phyloP scores from a whole-genome alignment of 2,113 vertebrate species.

The Phaethornis superciliosus region DNA sequence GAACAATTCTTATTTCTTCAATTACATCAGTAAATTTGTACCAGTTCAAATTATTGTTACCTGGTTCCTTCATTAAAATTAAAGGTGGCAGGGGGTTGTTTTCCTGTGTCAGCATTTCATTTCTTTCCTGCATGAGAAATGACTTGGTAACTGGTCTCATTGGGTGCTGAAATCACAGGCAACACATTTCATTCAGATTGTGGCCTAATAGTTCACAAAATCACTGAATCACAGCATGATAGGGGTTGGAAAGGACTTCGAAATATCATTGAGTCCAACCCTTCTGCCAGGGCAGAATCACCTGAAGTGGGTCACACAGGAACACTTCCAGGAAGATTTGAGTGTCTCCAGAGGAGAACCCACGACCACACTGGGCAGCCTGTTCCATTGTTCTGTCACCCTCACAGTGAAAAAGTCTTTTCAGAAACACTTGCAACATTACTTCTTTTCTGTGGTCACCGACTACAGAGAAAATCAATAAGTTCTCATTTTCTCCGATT shows the following conservation, averaged over 20 bases:
- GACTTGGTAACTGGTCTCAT: constrained; percentile 4
- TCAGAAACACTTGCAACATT: not conserved
- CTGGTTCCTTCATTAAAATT: not conserved
- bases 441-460: not conserved
- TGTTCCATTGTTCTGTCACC: too few relatives aligned
- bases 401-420: too few relatives aligned
- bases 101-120: not conserved
- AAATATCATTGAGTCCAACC: too few relatives aligned
- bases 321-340: too few relatives aligned
- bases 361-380: too few relatives aligned
- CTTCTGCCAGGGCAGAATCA: too few relatives aligned
- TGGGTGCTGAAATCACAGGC: not conserved
- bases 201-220: not conserved
- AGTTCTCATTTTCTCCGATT: not conserved
- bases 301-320: too few relatives aligned
- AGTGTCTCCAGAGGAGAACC: too few relatives aligned
- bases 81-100: not conserved
- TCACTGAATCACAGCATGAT: too few relatives aligned
- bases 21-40: not conserved
- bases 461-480: not conserved
- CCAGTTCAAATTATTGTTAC: not conserved
- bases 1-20: not conserved
- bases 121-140: not conserved
- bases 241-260: too few relatives aligned
- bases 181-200: not conserved